Base-by-base conservation (phyloP, 2,797 vertebrate species). In the Clarias laeviceps region DNA sequence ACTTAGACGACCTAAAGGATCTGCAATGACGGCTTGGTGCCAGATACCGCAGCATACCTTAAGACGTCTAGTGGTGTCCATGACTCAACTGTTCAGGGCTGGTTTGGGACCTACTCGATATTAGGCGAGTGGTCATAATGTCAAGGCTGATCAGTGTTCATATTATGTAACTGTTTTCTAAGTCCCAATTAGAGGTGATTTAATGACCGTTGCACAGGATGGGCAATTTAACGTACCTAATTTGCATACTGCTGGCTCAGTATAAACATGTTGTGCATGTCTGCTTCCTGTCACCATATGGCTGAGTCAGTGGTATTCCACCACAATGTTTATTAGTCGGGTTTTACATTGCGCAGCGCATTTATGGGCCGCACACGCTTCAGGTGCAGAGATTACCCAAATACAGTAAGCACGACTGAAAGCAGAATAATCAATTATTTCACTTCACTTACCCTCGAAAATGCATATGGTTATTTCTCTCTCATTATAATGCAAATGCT, bases 241-340 rank as follows among this genome's bases (percentile, higher is more conserved):
- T 61, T 79, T 61, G 24, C 57, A 62, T 62, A 62, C 15, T 62
- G 76, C 57, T 62, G 22, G 12, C 76, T 79, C 76, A 62, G 57
- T 57, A 34, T 79, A n/a, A 56, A 76, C 50, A 76, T 74, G 76
- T n/a, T 59, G 54, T n/a, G 32, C 57, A 37, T 79, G 57, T 7
- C 32, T 79, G 57, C 34, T 17, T n/a, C 57, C 32, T 61, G 57
- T 62, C 32, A 62, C 32, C 57, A 17, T 62, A 62, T 37, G 76
- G 76, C 76, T 62, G 76, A 59, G 37, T 79, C 57, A 20, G 57
- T 79, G 32, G 11, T 37, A 40, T 79, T 61, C 7, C 15, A 2
- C 57, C 32, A 62, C 5, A 24, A 8, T 62, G 76, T 62, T 24
- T 79, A 56, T 27, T 27, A 45, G 45, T 20, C 40, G 22, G 69